Base-by-base conservation (phyloP, 2,888 invertebrate genomes). In the Metalampra italica region DNA sequence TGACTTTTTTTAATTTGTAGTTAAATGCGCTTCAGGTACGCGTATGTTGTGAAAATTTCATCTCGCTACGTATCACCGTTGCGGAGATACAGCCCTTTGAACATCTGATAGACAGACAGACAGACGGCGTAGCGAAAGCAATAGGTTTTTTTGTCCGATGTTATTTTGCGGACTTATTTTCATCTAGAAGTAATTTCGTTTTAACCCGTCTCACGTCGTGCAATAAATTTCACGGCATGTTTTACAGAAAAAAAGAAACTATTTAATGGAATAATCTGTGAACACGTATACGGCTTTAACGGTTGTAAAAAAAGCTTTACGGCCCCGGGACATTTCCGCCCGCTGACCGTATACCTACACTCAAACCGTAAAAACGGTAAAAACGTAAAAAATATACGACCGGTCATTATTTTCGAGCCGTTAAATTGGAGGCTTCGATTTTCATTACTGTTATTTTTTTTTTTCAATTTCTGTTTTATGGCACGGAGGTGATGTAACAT, bases 391-490 rank as follows among this genome's bases (percentile, higher is more conserved):
- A 49, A 52, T 49, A 53, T 50, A 50, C 52, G 52, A 45, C 22
- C 43, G 41, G 47, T 50, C 52, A 50, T 53, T 50, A 53, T 50
- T 53, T 47, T 43, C 46, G 41, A 13, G 29, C 45, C 50, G 45
- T 53, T 53, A 53, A 53, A 49, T 53, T 47, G 45, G 46, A 39
- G 42, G 37, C 29, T 46, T 50, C 47, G 52, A 47, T 50, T 50
- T 50, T 50, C 50, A 43, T 45, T 50, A 45, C 37, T 30, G 36
- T 40, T 39, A n/a, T 39, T 22, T 45, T 49, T 39, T 38, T 40
- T 40, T 40, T 46, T 41, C 40, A 46, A 32, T 46, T 46, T 29
- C 9, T 3, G 11, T 32, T 32, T 32, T 32, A 32, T 32, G 32
- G 32, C 1, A 22, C 32, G 7, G 32, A 8, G 32, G 11, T 32